Conservation (phyloP, 1,140 invertebrate genomes). For the Drosophila pallidifrons region DNA sequence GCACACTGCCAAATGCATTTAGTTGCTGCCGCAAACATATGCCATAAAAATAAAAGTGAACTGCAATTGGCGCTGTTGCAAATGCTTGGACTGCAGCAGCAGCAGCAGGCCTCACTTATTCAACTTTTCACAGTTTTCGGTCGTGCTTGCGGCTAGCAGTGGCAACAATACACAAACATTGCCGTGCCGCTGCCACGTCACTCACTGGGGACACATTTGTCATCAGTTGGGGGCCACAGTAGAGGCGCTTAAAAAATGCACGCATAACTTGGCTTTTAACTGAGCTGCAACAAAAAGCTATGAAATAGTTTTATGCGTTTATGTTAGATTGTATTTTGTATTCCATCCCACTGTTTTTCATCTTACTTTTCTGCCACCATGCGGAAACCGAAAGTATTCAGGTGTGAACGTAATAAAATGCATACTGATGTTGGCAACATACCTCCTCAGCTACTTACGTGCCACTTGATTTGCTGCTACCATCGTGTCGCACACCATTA, state of each 20-base stretch:
- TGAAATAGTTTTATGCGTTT: constrained; percentile 62
- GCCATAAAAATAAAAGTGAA: constrained; percentile 57
- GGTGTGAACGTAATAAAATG: constrained; percentile 74
- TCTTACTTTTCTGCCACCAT: neutral
- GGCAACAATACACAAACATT: neutral
- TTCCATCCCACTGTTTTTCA: neutral
- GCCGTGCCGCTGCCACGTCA: constrained; percentile 25
- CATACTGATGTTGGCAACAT: constrained; percentile 50
- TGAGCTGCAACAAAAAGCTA: constrained; percentile 59
- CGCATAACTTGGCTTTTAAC: constrained; percentile 71
- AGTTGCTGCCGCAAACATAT: constrained; percentile 53
- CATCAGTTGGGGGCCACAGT: constrained; percentile 41
- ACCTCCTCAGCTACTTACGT: constrained; percentile 27
- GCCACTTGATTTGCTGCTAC: neutral
- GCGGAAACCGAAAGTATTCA: constrained; percentile 38
- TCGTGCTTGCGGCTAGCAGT: constrained; percentile 18
- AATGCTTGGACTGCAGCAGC: constrained; percentile 42
- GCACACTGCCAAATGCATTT: constrained; percentile 56
- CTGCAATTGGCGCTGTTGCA: constrained; percentile 56
- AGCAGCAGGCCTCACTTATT: constrained; percentile 30
- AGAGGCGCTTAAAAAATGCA: constrained; percentile 59
- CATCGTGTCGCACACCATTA: no score
- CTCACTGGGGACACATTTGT: constrained; percentile 73
- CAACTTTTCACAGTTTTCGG: constrained; percentile 13
- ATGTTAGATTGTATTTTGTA: constrained; percentile 33